phyloP scores from a whole-genome alignment of 2,113 vertebrate species.

The Anser cygnoides region DNA sequence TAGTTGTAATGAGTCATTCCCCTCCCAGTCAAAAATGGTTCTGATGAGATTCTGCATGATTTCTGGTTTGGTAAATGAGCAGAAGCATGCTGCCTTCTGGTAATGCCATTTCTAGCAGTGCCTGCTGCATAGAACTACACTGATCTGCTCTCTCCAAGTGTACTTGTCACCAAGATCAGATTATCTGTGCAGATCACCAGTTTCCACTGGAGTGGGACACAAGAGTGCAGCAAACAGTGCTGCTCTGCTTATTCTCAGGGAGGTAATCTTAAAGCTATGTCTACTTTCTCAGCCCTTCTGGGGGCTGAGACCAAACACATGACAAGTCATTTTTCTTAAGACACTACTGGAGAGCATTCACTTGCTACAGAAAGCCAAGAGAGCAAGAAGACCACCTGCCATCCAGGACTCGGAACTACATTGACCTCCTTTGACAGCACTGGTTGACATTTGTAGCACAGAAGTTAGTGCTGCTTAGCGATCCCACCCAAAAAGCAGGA shows the following conservation, averaged over 20 bases:
- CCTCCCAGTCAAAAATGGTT: background rate
- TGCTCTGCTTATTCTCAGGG: background rate
- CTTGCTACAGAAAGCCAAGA: background rate
- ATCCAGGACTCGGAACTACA: background rate
- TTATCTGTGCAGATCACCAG: background rate
- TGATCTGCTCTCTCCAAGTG: background rate
- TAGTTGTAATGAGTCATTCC: background rate
- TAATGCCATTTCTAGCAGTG: background rate
- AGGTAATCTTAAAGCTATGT: background rate
- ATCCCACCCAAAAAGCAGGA: background rate
- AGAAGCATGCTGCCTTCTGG: background rate
- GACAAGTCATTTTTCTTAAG: background rate
- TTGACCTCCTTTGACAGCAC: background rate
- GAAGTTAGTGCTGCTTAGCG: background rate
- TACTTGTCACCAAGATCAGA: background rate
- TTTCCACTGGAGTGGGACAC: background rate
- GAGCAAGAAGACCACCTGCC: background rate
- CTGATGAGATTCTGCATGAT: background rate
- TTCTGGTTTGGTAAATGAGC: background rate
- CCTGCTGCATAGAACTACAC: rapidly evolving
- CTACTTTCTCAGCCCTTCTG: background rate
- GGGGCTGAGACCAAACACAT: background rate
- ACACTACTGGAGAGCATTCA: background rate
- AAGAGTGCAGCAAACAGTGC: background rate
- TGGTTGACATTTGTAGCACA: background rate